Percentiles rank a stretch among this genome's conserved stretches.
Conservation (phyloP, 2,797 vertebrate species). For the Leucoraja ocellata region DNA sequence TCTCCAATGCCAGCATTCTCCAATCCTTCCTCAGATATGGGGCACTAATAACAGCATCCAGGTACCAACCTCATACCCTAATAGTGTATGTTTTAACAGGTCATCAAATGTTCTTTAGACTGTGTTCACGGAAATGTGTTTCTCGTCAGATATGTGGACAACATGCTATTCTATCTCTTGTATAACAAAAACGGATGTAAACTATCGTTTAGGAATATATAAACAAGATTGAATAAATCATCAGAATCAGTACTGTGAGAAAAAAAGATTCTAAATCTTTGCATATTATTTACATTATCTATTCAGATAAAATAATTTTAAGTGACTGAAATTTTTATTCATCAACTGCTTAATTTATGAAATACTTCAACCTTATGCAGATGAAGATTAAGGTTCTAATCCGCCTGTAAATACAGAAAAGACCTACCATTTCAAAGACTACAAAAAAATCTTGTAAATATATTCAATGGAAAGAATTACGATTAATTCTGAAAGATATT, state of each 20-base stretch:
- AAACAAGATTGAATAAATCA: neutral
- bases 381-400: neutral
- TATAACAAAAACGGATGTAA: neutral
- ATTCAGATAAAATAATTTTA: neutral
- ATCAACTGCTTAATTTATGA: neutral
- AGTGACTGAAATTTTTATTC: neutral
- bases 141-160: neutral
- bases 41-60: neutral
- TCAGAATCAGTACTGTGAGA: neutral
- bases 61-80: neutral
- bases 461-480: neutral
- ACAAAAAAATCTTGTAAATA: slow-evolving; percentile 1
- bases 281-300: neutral
- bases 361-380: neutral
- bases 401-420: neutral
- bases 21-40: no score
- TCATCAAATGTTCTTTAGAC: neutral
- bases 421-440: neutral
- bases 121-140: neutral
- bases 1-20: no score
- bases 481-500: neutral
- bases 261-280: neutral
- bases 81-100: neutral
- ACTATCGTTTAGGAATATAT: neutral
- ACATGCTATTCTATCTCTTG: neutral